Evolutionary conservation across 2,888 invertebrate genomes (phyloP).

Genomic region (Tigriopus californicus): DNA sequence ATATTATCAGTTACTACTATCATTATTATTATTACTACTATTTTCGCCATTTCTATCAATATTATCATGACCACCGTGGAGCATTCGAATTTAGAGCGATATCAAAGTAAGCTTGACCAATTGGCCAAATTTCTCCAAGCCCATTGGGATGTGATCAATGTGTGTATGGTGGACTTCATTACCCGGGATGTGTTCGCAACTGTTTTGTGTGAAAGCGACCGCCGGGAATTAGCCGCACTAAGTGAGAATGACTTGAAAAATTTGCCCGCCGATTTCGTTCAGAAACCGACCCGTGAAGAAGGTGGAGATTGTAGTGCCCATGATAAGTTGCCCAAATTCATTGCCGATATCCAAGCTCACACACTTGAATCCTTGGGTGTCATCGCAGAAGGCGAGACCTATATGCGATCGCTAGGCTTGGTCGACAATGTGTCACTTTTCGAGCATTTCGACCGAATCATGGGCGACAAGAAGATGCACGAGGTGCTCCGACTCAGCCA

Average conservation of each 20-base stretch:
- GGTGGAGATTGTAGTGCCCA: no score
- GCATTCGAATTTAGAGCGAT: no score
- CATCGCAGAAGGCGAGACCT: not conserved
- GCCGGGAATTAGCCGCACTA: not conserved
- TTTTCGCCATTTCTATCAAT: no score
- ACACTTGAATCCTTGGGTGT: not conserved
- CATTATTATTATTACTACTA: no score
- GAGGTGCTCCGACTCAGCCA: conserved; percentile 49
- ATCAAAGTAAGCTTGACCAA: no score
- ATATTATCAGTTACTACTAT: no score
- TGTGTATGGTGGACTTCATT: not conserved
- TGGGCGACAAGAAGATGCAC: conserved; percentile 60
- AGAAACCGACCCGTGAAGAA: not conserved
- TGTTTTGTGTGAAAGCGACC: not conserved
- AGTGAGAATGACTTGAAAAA: not conserved
- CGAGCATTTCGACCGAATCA: conserved; percentile 32
- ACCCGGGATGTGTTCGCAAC: not conserved
- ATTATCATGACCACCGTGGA: no score
- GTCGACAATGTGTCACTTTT: not conserved
- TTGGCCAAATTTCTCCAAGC: no score
- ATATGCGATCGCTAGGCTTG: no score
- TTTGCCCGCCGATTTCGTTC: not conserved
- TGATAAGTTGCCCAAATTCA: not conserved
- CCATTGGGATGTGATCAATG: not conserved
- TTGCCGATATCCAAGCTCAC: not conserved